Percentiles rank a stretch among this genome's conserved stretches.
phyloP scores from a whole-genome alignment of 2,113 vertebrate species.

The Eira barbara region DNA sequence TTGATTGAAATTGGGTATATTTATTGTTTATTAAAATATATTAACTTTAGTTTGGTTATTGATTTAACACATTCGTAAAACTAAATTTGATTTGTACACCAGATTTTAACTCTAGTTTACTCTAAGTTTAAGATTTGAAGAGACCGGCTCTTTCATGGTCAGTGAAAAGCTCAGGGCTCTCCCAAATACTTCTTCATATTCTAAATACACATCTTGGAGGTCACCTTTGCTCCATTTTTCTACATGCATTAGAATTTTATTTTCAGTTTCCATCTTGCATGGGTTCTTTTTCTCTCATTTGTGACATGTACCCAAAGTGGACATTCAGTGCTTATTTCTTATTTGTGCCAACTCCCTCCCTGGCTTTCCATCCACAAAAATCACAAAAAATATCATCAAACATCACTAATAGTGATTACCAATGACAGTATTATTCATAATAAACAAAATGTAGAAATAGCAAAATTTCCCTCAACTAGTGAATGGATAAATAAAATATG shows the following conservation, averaged over 20 bases:
- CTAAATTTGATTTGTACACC: neutral
- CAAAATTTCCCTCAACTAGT: neutral
- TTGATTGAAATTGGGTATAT: neutral
- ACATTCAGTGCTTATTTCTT: neutral
- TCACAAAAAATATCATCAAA: neutral
- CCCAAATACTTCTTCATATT: neutral
- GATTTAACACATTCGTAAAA: neutral
- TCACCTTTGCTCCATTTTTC: neutral
- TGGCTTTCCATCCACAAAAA: neutral
- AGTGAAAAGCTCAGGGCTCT: rapidly evolving
- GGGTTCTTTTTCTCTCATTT: neutral
- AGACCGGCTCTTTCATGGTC: neutral
- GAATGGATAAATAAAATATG: neutral
- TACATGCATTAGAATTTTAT: neutral
- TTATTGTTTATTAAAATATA: neutral
- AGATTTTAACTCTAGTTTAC: neutral
- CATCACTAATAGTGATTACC: neutral
- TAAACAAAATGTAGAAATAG: neutral
- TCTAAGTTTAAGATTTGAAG: neutral
- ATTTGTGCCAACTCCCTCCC: neutral
- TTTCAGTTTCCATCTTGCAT: neutral
- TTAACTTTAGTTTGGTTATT: neutral
- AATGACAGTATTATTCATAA: neutral
- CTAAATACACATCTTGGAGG: neutral
- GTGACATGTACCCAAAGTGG: neutral